Conservation (phyloP, 2,113 vertebrate species). For the Rostratula benghalensis region DNA sequence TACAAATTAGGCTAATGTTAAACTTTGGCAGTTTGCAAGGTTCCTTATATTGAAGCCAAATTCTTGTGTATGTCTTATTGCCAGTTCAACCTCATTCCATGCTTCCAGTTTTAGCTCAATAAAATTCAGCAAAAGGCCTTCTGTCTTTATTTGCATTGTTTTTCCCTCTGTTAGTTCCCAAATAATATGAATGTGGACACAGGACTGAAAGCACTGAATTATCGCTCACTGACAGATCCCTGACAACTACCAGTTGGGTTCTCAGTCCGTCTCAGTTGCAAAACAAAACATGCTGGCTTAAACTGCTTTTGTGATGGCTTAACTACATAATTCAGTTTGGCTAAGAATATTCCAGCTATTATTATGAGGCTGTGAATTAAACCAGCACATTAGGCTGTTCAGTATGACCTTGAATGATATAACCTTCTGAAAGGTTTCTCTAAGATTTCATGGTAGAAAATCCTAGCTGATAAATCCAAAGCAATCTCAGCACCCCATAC, state of each 20-base stretch:
- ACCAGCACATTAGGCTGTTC: not conserved
- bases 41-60: not conserved
- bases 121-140: not conserved
- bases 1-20: not conserved
- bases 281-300: not conserved
- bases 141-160: not conserved
- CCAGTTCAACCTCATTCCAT: not conserved
- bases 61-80: not conserved
- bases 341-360: not conserved
- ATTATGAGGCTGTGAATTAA: not conserved
- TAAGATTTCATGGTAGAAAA: not conserved
- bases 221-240: not conserved
- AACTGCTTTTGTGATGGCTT: not conserved
- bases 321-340: not conserved
- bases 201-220: not conserved
- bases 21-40: not conserved
- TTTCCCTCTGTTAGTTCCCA: not conserved
- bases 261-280: not conserved
- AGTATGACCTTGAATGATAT: not conserved
- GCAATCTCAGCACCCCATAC: not conserved
- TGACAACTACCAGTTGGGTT: not conserved
- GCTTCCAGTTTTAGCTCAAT: not conserved
- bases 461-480: not conserved
- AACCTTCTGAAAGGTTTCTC: not conserved
- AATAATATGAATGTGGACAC: not conserved